Percentiles rank a stretch among this genome's conserved stretches.
These are phyloP conservation scores for Agriopis marginaria DNA, from an alignment of 2,888 invertebrate genomes.

Conservation along the genomic window DNA sequence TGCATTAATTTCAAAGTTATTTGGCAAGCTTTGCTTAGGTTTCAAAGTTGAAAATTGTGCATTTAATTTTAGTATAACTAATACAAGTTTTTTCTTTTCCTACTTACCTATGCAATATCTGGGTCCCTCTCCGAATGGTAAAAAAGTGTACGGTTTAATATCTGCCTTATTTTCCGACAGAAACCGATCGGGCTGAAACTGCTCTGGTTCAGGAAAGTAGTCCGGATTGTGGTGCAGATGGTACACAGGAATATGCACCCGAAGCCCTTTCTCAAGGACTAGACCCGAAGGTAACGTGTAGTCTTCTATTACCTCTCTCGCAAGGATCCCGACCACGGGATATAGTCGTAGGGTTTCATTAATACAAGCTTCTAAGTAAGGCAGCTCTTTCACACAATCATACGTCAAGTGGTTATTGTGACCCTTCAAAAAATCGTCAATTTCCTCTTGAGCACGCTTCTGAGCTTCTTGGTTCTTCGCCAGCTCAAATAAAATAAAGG, in stretches of 20 bases:
- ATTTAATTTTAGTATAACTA: background rate
- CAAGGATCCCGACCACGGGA: slow-evolving; percentile 63
- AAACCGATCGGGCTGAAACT: slow-evolving; percentile 69
- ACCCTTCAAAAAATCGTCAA: slow-evolving; percentile 56
- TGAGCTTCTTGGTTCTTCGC: slow-evolving; percentile 60
- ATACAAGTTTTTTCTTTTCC: background rate
- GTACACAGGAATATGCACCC: slow-evolving; percentile 69
- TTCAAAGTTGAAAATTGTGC: too few species aligned
- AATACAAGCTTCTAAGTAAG: slow-evolving; percentile 62
- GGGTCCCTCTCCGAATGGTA: slow-evolving; percentile 75
- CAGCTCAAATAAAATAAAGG: slow-evolving; percentile 60
- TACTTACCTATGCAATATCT: slow-evolving; percentile 71
- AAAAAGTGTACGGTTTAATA: slow-evolving; percentile 65
- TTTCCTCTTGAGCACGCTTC: slow-evolving; percentile 54
- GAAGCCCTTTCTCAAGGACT: slow-evolving; percentile 60
- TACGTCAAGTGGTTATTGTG: slow-evolving; percentile 55
- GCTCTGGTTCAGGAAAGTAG: slow-evolving; percentile 66
- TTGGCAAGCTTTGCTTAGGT: too few species aligned
- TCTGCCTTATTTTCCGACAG: slow-evolving; percentile 56
- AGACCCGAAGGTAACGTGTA: slow-evolving; percentile 66
- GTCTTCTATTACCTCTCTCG: slow-evolving; percentile 66
- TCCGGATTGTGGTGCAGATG: slow-evolving; percentile 65
- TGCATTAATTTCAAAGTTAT: too few species aligned
- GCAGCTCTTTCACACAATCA: slow-evolving; percentile 57
- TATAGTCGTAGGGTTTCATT: slow-evolving; percentile 66